phyloP scores from a whole-genome alignment of 2,797 vertebrate genomes.

The Hoplostethus mediterraneus region DNA sequence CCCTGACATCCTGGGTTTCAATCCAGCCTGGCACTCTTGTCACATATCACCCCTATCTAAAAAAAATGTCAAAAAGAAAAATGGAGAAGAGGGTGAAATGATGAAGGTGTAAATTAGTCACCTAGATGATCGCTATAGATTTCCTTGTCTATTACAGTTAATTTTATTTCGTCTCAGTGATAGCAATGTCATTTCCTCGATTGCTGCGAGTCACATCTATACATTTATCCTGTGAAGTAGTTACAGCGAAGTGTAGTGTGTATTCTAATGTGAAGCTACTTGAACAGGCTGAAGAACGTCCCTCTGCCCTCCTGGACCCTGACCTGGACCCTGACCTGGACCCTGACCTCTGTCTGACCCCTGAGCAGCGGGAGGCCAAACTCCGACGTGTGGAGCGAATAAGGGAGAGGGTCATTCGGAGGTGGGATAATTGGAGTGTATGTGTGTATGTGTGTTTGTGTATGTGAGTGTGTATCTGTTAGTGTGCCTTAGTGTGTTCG shows the following conservation, averaged over 20 bases:
- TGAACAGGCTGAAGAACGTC: conserved; percentile 60
- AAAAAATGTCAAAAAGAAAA: background rate
- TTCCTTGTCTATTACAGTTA: no score
- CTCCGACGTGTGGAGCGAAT: conserved; percentile 82
- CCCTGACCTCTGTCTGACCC: conserved; percentile 66
- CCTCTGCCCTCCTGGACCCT: conserved; percentile 46
- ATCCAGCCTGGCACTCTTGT: no score
- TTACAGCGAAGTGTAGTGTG: background rate
- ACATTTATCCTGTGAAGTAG: background rate
- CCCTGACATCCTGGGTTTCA: no score
- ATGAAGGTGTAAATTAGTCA: background rate
- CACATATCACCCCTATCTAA: no score
- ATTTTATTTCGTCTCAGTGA: background rate
- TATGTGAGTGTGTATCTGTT: background rate
- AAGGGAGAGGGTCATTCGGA: conserved; percentile 79
- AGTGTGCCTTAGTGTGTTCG: background rate
- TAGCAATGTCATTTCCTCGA: background rate
- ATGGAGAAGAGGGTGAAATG: background rate
- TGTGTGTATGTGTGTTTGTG: background rate
- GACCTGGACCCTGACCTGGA: conserved; percentile 62
- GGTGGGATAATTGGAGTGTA: conserved; percentile 61
- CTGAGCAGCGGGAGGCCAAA: conserved; percentile 81
- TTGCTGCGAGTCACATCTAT: no score
- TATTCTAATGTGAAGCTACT: conserved; percentile 22
- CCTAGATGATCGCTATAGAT: no score